Base-by-base conservation (phyloP, 2,797 vertebrate genomes). In the Ceyx erithaca region DNA sequence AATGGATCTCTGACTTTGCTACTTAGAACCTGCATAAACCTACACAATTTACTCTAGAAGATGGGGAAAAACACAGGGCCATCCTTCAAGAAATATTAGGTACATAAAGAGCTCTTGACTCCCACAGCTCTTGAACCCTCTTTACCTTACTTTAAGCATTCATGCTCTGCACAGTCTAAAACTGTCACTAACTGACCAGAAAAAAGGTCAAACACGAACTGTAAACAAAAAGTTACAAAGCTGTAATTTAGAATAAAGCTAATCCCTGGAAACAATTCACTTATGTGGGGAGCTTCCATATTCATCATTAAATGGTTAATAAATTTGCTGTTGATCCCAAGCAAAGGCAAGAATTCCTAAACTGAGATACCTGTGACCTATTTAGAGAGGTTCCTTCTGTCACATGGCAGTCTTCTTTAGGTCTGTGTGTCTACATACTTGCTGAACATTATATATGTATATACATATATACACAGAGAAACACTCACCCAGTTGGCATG, bases 111-210 rank as follows among this genome's bases (percentile, higher is more conserved):
- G 22, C 67, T 25, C 35, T 52, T 67, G 37, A 81, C 31, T 76
- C n/a, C 26, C 22, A 58, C 17, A 83, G 62, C 19, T 55, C 48
- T 66, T 70, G 20, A 84, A 61, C 9, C 17, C 30, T 90, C 37
- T 89, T 73, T 28, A 86, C 35, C 48, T 48, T 61, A 70, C 59
- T 80, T 76, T 73, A 67, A 81, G 25, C 23, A 87, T 40, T 76
- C 17, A 21, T 28, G 12, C 37, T 46, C 30, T 52, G 22, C 9
- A 35, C 2, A 46, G 48, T 41, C 51, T 69, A 77, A 82, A 76
- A 16, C 67, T 75, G 59, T 76, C 70, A 54, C n/a, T 85, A 77
- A 67, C 31, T 58, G 58, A 83, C 22, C 20, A 82, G 55, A 72
- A 78, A 10, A 11, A 91, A 58, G 45, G 58, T 72, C 37, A 89